These are phyloP conservation scores for Caenorhabditis panamensis DNA, from an alignment of 2,888 invertebrate species.

Conservation along the genomic window DNA sequence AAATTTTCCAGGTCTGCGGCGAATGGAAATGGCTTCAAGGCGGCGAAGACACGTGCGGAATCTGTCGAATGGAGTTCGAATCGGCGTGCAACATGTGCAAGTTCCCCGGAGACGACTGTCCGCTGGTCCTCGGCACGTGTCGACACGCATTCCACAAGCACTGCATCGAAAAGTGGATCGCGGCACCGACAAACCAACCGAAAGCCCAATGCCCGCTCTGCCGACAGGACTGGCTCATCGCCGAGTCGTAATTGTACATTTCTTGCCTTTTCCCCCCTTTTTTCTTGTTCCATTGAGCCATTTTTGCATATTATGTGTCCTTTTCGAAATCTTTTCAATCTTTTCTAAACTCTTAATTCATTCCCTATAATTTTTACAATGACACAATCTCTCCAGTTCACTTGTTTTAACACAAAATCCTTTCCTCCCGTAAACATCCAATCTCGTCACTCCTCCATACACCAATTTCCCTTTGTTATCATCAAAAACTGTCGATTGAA, in stretches of 20 bases:
- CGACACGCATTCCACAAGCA: conserved; percentile 99
- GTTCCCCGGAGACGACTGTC: conserved; percentile 79
- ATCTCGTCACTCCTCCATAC: no score
- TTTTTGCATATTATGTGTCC: no score
- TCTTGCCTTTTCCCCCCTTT: background rate
- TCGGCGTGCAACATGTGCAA: conserved; percentile 82
- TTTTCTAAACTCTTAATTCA: no score
- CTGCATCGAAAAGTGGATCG: conserved; percentile 99
- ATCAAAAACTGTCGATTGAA: no score
- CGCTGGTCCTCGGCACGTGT: conserved; percentile 88
- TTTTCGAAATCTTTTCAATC: no score
- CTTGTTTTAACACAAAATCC: no score
- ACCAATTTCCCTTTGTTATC: no score
- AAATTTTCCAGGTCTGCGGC: conserved; percentile 84
- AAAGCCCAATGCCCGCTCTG: conserved; percentile 88
- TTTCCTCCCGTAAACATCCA: no score
- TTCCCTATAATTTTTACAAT: no score
- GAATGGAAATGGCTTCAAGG: conserved; percentile 97
- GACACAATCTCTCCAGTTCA: no score
- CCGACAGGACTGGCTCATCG: conserved; percentile 94
- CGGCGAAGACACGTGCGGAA: conserved; percentile 98
- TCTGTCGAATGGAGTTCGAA: conserved; percentile 99
- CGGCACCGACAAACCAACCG: conserved; percentile 85
- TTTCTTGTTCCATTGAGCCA: no score
- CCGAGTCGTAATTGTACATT: background rate